A percentile compares a stretch with the other conserved stretches of the same genome.
Evolutionary conservation across 1,140 invertebrate species (phyloP).

Genomic region (Atta cephalotes): DNA sequence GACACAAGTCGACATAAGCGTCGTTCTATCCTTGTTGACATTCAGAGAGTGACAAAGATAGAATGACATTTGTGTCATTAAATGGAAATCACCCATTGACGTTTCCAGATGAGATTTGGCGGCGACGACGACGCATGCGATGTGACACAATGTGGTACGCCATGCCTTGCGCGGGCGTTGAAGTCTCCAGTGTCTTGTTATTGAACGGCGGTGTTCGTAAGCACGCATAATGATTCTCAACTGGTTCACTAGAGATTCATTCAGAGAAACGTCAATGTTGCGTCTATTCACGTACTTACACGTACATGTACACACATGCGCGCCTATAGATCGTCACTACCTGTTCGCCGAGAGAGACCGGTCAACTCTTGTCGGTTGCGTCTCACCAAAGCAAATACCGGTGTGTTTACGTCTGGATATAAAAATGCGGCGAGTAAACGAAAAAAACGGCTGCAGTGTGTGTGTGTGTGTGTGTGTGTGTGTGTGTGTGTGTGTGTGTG

Average conservation of each 20-base stretch:
- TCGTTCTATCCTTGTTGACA: too few species aligned
- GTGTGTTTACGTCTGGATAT: slow-evolving; percentile 54
- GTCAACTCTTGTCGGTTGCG: slow-evolving; percentile 45
- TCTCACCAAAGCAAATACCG: slow-evolving; percentile 45
- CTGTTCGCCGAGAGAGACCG: slow-evolving; percentile 48
- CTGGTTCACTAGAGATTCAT: slow-evolving; percentile 78
- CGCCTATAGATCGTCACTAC: slow-evolving; percentile 54
- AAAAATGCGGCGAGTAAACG: slow-evolving; percentile 43
- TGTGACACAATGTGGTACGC: background rate
- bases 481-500: background rate
- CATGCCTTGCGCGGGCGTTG: slow-evolving; percentile 48
- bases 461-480: background rate
- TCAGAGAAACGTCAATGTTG: slow-evolving; percentile 73
- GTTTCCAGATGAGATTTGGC: slow-evolving; percentile 58
- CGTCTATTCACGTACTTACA: slow-evolving; percentile 55
- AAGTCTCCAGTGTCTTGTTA: slow-evolving; percentile 76
- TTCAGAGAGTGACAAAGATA: too few species aligned
- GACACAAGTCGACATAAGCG: too few species aligned
- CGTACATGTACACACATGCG: background rate
- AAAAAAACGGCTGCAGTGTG: background rate
- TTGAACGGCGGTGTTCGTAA: slow-evolving; percentile 69
- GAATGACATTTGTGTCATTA: too few species aligned
- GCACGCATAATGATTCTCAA: slow-evolving; percentile 78
- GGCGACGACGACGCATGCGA: background rate
- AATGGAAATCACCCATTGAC: background rate